Evolutionary conservation across 2,888 invertebrate species (phyloP).

Genomic region (Holacanthella duospinosa): DNA sequence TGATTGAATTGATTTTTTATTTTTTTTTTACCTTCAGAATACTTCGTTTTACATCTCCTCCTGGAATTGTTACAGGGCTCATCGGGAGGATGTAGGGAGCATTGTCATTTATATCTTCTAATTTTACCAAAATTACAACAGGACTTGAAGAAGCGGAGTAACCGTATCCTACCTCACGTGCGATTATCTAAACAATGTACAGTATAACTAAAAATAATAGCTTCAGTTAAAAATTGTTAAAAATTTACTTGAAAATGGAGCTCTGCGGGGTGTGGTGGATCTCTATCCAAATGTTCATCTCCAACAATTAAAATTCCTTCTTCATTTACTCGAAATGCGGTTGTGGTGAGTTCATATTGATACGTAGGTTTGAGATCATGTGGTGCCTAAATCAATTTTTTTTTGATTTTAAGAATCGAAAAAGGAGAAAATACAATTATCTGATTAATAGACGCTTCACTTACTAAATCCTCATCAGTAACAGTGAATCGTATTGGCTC

Average conservation of each 20-base stretch:
- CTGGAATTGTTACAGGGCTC: slow-evolving; percentile 68
- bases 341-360: slow-evolving; percentile 72
- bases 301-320: slow-evolving; percentile 65
- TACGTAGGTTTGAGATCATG: slow-evolving; percentile 70
- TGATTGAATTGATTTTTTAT: too few species aligned
- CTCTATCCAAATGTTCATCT: slow-evolving; percentile 72
- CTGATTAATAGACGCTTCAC: slow-evolving; percentile 32
- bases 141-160: slow-evolving; percentile 74
- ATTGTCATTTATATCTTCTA: slow-evolving; percentile 57
- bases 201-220: slow-evolving; percentile 11
- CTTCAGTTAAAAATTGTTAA: slow-evolving; percentile 8
- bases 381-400: slow-evolving; percentile 61
- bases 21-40: slow-evolving; percentile 54
- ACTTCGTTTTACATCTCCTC: slow-evolving; percentile 57
- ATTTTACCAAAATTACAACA: slow-evolving; percentile 60
- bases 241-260: slow-evolving; percentile 64
- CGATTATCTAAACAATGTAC: slow-evolving; percentile 66
- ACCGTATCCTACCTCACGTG: slow-evolving; percentile 56
- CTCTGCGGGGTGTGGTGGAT: slow-evolving; percentile 71
- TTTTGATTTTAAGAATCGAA: neutral
- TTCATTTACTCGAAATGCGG: slow-evolving; percentile 65
- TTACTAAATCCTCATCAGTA: slow-evolving; percentile 74
- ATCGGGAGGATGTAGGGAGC: slow-evolving; percentile 69
- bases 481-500: slow-evolving; percentile 63
- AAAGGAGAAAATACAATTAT: neutral